phyloP scores from a whole-genome alignment of 2,113 vertebrate genomes.

The Dissostichus mawsoni region DNA sequence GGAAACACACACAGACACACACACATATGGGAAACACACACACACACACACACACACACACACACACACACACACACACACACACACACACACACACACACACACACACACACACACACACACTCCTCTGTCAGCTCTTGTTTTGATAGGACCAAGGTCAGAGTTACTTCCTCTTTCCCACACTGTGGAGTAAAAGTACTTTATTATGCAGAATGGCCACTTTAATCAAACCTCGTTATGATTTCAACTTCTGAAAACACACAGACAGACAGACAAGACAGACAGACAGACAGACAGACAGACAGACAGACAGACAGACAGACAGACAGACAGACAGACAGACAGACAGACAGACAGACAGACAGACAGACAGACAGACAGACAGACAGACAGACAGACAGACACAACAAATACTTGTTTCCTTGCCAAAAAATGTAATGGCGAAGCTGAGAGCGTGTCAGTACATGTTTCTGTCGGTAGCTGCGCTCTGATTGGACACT shows the following conservation, averaged over 20 bases:
- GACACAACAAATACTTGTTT: constrained; percentile 1
- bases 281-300: too few species aligned
- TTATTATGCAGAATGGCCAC: too few species aligned
- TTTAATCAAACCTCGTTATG: too few species aligned
- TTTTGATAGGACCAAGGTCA: constrained; percentile 40
- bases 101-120: background rate
- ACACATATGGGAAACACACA: background rate
- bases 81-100: background rate
- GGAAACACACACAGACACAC: background rate
- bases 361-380: background rate
- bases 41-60: too few species aligned
- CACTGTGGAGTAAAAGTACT: background rate
- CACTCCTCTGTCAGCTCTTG: background rate
- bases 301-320: background rate
- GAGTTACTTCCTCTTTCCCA: constrained; percentile 28
- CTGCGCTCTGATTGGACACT: background rate
- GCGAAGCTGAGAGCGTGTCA: background rate
- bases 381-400: constrained; percentile 29
- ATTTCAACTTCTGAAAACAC: too few species aligned
- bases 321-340: too few species aligned
- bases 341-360: background rate
- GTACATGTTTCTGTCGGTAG: background rate
- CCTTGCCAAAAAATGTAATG: background rate
- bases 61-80: too few species aligned
- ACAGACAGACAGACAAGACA: too few species aligned